phyloP scores from a whole-genome alignment of 2,113 vertebrate genomes.

The Triplophysa siluroides region DNA sequence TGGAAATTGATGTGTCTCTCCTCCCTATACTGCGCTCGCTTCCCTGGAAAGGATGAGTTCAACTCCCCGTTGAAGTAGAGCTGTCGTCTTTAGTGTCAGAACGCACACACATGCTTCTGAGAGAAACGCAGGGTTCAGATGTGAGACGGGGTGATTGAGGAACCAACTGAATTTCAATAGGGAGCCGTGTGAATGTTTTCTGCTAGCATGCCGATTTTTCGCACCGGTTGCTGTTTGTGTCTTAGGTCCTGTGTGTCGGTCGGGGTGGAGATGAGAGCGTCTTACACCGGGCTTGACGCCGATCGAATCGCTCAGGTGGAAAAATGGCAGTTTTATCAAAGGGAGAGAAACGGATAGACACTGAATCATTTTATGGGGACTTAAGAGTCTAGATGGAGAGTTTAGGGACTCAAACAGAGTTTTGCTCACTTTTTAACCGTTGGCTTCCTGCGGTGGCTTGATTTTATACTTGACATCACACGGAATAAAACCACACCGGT shows the following conservation, averaged over 20 bases:
- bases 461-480: neutral
- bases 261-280: conserved; percentile 24
- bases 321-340: conserved; percentile 62
- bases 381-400: conserved; percentile 42
- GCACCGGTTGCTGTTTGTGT: neutral
- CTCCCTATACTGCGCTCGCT: conserved; percentile 51
- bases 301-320: conserved; percentile 59
- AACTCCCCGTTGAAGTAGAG: conserved; percentile 61
- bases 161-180: conserved; percentile 59
- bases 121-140: conserved; percentile 60
- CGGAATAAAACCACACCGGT: neutral
- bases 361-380: conserved; percentile 54
- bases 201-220: conserved; percentile 69
- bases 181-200: conserved; percentile 66
- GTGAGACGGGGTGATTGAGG: conserved; percentile 61
- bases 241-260: conserved; percentile 27
- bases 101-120: neutral
- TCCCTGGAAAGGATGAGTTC: conserved; percentile 66
- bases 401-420: neutral
- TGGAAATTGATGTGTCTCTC: conserved; percentile 66
- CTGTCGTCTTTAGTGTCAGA: conserved; percentile 65
- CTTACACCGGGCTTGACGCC: conserved; percentile 32
- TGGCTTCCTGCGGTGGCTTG: neutral
- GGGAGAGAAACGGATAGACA: conserved; percentile 57
- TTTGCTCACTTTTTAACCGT: neutral